Base-by-base conservation (phyloP, 2,888 invertebrate species). In the Ectemnius lituratus region DNA sequence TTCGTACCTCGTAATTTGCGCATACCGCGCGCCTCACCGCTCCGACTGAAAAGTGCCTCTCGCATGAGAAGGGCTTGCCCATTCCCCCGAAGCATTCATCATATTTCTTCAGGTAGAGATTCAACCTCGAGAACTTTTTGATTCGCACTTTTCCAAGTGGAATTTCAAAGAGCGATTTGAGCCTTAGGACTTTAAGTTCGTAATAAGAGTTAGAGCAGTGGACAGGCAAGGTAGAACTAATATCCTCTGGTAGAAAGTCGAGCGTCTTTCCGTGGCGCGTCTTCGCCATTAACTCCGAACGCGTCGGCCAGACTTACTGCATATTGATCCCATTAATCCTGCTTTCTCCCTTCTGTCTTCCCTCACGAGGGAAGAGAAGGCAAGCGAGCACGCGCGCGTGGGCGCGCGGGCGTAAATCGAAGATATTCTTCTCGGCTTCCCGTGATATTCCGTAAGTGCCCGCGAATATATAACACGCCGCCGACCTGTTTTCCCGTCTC, bases 251-350 rank as follows among this genome's bases (percentile, higher is more conserved):
- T 59, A 47, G 69, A 56, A 82, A 69, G 73, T 76, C 79, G 65
- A 63, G 74, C 79, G 63, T 80, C 79, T 79, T 76, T 74, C 73
- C 59, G 56, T 72, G 37, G 52, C 81, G 80, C 76, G 75, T 74
- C 78, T 80, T 73, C 86, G 87, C 89, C 87, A 88, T 88, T 89
- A 88, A 88, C 87, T 86, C 84, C 81, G 85, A 82, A 85, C 85
- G 84, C 86, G 80, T 81, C 84, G 84, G 81, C 86, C 87, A 88
- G 87, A 89, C 89, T 89, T 89, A 89, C 89, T 89, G 89, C 89
- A 89, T 89, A 89, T 89, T 89, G 89, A 89, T 89, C 88, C 87
- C 89, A 89, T 89, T 88, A 88, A 89, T 89, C 81, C 80, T 83
- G 82, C 81, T 80, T 84, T 84, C 81, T 74, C 75, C 71, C 70